Percentiles rank a stretch among this genome's conserved stretches.
phyloP scores from a whole-genome alignment of 2,797 vertebrate genomes.

The Centroberyx gerrardi region DNA sequence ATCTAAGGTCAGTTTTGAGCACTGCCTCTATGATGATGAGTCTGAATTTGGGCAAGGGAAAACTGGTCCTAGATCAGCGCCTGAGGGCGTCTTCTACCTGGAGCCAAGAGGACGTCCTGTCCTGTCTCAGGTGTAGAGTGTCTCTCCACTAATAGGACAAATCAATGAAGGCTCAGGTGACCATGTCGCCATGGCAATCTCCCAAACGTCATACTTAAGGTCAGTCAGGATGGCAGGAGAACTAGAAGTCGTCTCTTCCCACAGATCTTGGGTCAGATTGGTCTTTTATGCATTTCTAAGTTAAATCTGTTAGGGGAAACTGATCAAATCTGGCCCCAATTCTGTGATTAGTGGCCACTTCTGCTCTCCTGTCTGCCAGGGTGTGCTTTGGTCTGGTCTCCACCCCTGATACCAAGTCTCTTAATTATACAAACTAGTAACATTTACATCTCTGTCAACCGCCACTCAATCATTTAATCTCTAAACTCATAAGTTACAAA shows the following conservation, averaged over 20 bases:
- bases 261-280: constrained; percentile 34
- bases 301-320: not conserved
- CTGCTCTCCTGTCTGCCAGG: constrained; percentile 28
- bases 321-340: constrained; percentile 5
- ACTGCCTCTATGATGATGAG: not conserved
- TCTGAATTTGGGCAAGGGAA: not conserved
- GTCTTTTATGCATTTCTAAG: constrained; percentile 10
- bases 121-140: constrained; percentile 48
- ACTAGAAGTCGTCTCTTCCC: constrained; percentile 4
- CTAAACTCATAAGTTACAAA: constrained; percentile 74
- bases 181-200: constrained; percentile 55
- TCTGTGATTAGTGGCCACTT: constrained; percentile 1
- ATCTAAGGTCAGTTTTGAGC: constrained; percentile 5
- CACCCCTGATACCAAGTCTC: constrained; percentile 35
- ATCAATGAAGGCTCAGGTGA: constrained; percentile 71
- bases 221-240: constrained; percentile 52
- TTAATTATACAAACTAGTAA: constrained; percentile 53
- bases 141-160: constrained; percentile 42
- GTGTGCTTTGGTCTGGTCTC: constrained; percentile 64
- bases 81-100: constrained; percentile 27
- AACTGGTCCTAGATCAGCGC: constrained; percentile 9
- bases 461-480: constrained; percentile 58
- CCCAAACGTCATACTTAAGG: constrained; percentile 67
- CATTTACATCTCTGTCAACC: constrained; percentile 56
- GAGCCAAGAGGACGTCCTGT: constrained; percentile 31